These are phyloP conservation scores for Hyles lineata DNA, from an alignment of 2,888 invertebrate genomes.

Conservation along the genomic window DNA sequence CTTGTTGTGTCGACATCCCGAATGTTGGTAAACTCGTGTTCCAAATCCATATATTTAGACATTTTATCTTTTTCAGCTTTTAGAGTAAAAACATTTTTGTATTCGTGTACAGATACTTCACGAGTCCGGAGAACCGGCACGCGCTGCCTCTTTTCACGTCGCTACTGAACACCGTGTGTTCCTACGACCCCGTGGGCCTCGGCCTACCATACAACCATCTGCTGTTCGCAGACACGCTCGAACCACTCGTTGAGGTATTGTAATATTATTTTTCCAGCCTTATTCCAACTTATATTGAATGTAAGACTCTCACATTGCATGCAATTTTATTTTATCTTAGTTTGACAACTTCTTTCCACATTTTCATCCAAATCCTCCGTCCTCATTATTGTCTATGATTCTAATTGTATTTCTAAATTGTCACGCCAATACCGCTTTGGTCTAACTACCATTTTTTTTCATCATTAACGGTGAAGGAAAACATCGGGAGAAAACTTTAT, in stretches of 20 bases:
- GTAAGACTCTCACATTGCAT: background rate
- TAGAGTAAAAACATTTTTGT: too few species aligned
- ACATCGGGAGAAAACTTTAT: too few species aligned
- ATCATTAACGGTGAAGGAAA: too few species aligned
- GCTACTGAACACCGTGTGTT: slow-evolving; percentile 97
- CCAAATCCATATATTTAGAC: too few species aligned
- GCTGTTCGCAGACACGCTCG: slow-evolving; percentile 95
- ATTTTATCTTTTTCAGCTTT: too few species aligned
- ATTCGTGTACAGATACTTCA: slow-evolving; percentile 84
- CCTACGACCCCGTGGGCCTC: slow-evolving; percentile 99
- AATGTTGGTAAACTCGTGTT: too few species aligned
- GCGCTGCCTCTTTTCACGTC: slow-evolving; percentile 99
- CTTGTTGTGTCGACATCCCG: too few species aligned
- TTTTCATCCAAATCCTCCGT: background rate
- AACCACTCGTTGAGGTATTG: slow-evolving; percentile 93
- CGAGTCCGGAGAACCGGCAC: slow-evolving; percentile 93
- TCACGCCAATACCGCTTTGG: background rate
- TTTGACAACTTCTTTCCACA: too few species aligned
- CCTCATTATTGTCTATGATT: too few species aligned
- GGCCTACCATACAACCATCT: slow-evolving; percentile 99
- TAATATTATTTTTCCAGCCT: background rate
- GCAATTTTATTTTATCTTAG: too few species aligned
- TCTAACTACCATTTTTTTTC: too few species aligned
- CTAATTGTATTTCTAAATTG: background rate
- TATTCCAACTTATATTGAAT: too few species aligned